These are phyloP conservation scores for Lasius platythorax DNA, from an alignment of 2,888 invertebrate species.

Conservation along the genomic window DNA sequence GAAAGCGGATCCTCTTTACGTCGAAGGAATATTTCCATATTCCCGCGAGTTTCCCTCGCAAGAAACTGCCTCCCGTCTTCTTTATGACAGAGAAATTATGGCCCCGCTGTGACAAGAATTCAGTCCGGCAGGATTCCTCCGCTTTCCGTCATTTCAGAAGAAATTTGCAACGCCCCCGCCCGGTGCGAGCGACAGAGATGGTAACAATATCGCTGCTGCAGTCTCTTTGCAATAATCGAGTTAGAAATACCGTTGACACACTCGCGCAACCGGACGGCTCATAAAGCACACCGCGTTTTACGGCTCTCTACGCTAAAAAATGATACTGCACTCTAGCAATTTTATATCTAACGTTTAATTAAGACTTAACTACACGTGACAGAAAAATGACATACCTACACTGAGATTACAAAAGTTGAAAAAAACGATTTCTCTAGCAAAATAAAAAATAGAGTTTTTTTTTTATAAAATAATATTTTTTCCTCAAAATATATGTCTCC, in stretches of 20 bases:
- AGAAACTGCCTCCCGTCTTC: slow-evolving; percentile 42
- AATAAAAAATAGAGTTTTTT: background rate
- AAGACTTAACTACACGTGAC: background rate
- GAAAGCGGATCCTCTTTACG: background rate
- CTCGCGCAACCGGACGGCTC: background rate
- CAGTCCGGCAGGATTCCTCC: slow-evolving; percentile 41
- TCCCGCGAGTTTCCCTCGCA: slow-evolving; percentile 44
- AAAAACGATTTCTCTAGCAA: background rate
- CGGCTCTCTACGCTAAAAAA: slow-evolving; percentile 1
- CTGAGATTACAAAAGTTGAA: background rate
- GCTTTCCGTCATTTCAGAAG: slow-evolving; percentile 51
- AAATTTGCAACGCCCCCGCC: slow-evolving; percentile 7
- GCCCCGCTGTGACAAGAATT: slow-evolving; percentile 55
- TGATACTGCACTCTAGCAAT: background rate
- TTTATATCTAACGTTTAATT: slow-evolving; percentile 26
- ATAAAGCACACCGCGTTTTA: slow-evolving; percentile 28
- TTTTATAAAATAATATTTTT: background rate
- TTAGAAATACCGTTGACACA: slow-evolving; percentile 23
- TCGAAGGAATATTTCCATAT: slow-evolving; percentile 56
- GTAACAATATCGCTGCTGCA: slow-evolving; percentile 28
- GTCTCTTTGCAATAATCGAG: slow-evolving; percentile 38
- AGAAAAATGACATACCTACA: background rate
- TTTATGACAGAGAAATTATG: slow-evolving; percentile 58
- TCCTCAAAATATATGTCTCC: background rate
- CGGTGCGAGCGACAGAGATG: background rate